A percentile compares a stretch with the other conserved stretches of the same genome.
These are phyloP conservation scores for Ganaspis brasiliensis DNA, from an alignment of 2,888 invertebrate genomes.

Conservation along the genomic window DNA sequence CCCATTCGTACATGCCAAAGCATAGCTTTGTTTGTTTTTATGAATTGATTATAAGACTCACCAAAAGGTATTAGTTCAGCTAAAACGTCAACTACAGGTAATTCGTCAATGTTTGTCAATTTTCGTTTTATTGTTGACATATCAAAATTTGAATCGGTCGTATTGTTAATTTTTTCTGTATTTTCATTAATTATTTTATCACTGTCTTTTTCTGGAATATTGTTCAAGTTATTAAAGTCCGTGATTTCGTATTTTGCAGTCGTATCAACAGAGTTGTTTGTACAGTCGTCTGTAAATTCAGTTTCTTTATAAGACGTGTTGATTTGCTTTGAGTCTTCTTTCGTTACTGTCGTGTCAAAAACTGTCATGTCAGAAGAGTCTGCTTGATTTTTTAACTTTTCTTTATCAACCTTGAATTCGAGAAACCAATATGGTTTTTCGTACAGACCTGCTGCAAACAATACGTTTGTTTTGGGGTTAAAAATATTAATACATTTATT, in stretches of 20 bases:
- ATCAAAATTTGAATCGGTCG: not conserved
- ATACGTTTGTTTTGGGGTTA: not conserved
- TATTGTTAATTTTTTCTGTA: not conserved
- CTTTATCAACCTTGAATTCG: conserved; percentile 3
- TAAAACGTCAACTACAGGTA: not conserved
- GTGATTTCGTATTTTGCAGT: not conserved
- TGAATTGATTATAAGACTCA: not conserved
- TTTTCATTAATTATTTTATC: not conserved
- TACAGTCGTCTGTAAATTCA: not conserved
- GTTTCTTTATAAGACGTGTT: not conserved
- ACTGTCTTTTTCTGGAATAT: not conserved
- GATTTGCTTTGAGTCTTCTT: not conserved
- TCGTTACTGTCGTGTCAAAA: not conserved
- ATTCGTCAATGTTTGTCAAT: conserved; percentile 5
- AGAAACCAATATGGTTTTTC: conserved; percentile 18
- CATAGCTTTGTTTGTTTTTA: conserved; percentile 31
- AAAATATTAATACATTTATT: not conserved
- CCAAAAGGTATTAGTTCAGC: conserved; percentile 1
- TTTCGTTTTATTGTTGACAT: not conserved
- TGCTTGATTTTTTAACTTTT: not conserved
- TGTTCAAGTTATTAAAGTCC: not conserved
- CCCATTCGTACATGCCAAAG: conserved; percentile 46
- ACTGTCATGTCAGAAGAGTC: not conserved
- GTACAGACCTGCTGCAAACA: not conserved
- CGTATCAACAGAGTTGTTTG: not conserved